Percentiles rank a stretch among this genome's conserved stretches.
Evolutionary conservation across 2,797 vertebrate species (phyloP).

Genomic region (Philypnodon macrostomus): DNA sequence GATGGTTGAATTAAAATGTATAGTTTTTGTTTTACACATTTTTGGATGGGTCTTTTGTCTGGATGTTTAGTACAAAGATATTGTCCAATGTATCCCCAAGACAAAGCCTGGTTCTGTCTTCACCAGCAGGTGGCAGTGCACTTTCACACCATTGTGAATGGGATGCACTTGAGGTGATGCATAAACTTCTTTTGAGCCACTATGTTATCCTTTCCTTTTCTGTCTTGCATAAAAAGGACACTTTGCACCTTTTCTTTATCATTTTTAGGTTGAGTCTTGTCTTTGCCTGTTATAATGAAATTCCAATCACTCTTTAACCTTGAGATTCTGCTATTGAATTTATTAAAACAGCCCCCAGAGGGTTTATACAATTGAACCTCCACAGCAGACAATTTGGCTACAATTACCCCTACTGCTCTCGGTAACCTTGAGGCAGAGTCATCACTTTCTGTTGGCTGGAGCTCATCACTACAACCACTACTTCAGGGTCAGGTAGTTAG

Average conservation of each 20-base stretch:
- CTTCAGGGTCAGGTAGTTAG: constrained; percentile 51
- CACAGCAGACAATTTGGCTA: constrained; percentile 45
- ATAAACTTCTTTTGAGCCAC: constrained; percentile 1
- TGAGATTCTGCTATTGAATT: constrained; percentile 43
- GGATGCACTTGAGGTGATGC: not conserved
- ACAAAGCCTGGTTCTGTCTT: not conserved
- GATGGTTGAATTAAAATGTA: too few relatives aligned
- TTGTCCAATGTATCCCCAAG: too few relatives aligned
- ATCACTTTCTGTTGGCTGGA: constrained; percentile 53
- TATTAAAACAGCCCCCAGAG: constrained; percentile 51
- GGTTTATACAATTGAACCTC: constrained; percentile 26
- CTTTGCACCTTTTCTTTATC: constrained; percentile 22
- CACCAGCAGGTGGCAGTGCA: constrained; percentile 68
- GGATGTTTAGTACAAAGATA: too few relatives aligned
- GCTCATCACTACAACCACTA: constrained; percentile 31
- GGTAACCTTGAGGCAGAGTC: constrained; percentile 57
- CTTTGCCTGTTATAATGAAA: constrained; percentile 36
- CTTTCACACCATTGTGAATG: constrained; percentile 1
- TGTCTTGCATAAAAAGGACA: constrained; percentile 3
- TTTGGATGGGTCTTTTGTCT: too few relatives aligned
- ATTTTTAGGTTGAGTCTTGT: constrained; percentile 20
- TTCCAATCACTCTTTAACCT: constrained; percentile 45
- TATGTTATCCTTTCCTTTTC: too few relatives aligned
- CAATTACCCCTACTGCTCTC: constrained; percentile 36
- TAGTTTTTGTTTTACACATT: too few relatives aligned